A percentile compares a stretch with the other conserved stretches of the same genome.
Evolutionary conservation across 2,888 invertebrate genomes (phyloP).

Genomic region (Palloptera scutellata): DNA sequence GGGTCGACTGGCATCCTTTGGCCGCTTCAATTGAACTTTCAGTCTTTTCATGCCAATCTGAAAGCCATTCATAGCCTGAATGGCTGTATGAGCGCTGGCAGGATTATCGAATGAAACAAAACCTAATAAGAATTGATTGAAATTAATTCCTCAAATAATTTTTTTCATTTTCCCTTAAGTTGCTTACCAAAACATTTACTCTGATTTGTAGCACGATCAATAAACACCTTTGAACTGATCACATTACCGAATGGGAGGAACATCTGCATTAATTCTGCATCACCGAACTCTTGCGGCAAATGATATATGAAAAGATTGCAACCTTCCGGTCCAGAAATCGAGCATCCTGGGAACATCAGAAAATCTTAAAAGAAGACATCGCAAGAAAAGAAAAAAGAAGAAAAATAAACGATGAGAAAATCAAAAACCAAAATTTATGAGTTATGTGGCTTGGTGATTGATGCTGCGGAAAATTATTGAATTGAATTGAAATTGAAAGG

Average conservation of each 20-base stretch:
- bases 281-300: constrained; percentile 99
- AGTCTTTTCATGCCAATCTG: constrained; percentile 99
- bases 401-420: constrained; percentile 37
- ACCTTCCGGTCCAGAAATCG: constrained; percentile 98
- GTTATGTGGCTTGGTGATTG: constrained; percentile 30
- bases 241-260: constrained; percentile 99
- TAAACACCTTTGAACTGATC: constrained; percentile 99
- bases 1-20: constrained; percentile 97
- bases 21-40: constrained; percentile 99
- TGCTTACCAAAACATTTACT: constrained; percentile 99
- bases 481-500: constrained; percentile 43
- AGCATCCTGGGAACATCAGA: constrained; percentile 85
- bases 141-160: too few relatives aligned
- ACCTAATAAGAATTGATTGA: too few relatives aligned
- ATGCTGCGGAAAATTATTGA: constrained; percentile 17
- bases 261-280: constrained; percentile 99
- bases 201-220: constrained; percentile 99
- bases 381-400: constrained; percentile 44
- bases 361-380: constrained; percentile 75
- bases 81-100: constrained; percentile 96
- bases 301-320: constrained; percentile 99
- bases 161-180: constrained; percentile 4
- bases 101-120: constrained; percentile 99
- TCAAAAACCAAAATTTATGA: constrained; percentile 29
- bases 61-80: constrained; percentile 99